Percentiles rank a stretch among this genome's conserved stretches.
phyloP scores from a whole-genome alignment of 1,140 invertebrate species.

The Drosophila sucinea region DNA sequence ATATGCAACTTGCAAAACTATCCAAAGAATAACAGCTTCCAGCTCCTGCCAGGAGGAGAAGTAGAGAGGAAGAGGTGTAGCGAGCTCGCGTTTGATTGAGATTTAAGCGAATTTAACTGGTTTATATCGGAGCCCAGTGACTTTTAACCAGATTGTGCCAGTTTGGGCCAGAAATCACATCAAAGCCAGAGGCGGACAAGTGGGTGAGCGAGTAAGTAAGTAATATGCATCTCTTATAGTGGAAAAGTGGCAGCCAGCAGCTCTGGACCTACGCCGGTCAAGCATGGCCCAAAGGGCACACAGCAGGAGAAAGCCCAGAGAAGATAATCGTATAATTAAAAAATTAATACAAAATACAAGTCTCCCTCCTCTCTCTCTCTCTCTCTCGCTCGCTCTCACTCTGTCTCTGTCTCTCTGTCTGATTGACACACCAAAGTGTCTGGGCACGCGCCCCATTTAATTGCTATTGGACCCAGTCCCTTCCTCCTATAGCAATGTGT shows the following conservation, averaged over 20 bases:
- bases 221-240: background rate
- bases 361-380: background rate
- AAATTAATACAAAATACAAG: background rate
- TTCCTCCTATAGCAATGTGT: background rate
- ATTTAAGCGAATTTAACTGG: conserved; percentile 79
- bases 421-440: background rate
- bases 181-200: conserved; percentile 17
- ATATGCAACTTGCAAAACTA: conserved; percentile 30
- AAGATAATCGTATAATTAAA: background rate
- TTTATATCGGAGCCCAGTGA: conserved; percentile 62
- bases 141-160: conserved; percentile 58
- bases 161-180: conserved; percentile 66
- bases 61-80: conserved; percentile 16
- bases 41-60: conserved; percentile 37
- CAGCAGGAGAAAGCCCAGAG: background rate
- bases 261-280: background rate
- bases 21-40: conserved; percentile 33
- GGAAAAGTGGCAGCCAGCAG: background rate
- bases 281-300: conserved; percentile 24
- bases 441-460: conserved; percentile 5
- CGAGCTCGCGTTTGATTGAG: conserved; percentile 37
- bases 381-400: background rate
- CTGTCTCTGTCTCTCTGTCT: background rate
- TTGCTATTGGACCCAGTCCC: background rate
- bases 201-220: background rate